These are phyloP conservation scores for Agrochola lota DNA, from an alignment of 2,888 invertebrate species.

Conservation along the genomic window DNA sequence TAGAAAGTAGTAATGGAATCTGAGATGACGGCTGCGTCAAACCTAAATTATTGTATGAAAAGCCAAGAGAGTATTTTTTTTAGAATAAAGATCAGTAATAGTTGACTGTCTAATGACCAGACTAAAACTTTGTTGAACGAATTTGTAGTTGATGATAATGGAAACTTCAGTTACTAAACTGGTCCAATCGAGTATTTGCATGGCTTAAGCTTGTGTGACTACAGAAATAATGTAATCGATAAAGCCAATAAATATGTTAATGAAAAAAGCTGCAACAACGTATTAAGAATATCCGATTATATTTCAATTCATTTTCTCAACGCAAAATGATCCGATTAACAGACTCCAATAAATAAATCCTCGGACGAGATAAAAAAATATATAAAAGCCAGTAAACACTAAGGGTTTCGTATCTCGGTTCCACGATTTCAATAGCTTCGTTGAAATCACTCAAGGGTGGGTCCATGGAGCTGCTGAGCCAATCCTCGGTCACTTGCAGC, in stretches of 20 bases:
- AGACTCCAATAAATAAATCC: slow-evolving; percentile 37
- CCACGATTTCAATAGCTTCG: slow-evolving; percentile 28
- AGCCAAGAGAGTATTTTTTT: neutral
- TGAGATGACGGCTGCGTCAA: no score
- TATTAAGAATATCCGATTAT: neutral
- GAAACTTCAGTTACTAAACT: no score
- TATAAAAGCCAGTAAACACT: slow-evolving; percentile 38
- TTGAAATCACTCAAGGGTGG: slow-evolving; percentile 35
- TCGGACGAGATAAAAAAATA: slow-evolving; percentile 7
- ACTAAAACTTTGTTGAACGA: neutral
- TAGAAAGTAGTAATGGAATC: neutral
- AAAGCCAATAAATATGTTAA: neutral
- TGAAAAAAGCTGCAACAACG: neutral
- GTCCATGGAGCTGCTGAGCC: slow-evolving; percentile 25
- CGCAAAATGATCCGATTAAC: slow-evolving; percentile 24
- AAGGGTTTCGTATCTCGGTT: slow-evolving; percentile 23
- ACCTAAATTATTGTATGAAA: neutral
- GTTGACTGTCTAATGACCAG: neutral
- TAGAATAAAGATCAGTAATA: neutral
- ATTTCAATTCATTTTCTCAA: neutral
- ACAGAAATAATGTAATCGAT: no score
- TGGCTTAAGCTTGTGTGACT: no score
- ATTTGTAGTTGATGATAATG: neutral
- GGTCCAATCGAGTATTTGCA: no score
- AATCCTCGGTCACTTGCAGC: slow-evolving; percentile 52